phyloP scores from a whole-genome alignment of 2,113 vertebrate genomes.

The Hylia prasina region DNA sequence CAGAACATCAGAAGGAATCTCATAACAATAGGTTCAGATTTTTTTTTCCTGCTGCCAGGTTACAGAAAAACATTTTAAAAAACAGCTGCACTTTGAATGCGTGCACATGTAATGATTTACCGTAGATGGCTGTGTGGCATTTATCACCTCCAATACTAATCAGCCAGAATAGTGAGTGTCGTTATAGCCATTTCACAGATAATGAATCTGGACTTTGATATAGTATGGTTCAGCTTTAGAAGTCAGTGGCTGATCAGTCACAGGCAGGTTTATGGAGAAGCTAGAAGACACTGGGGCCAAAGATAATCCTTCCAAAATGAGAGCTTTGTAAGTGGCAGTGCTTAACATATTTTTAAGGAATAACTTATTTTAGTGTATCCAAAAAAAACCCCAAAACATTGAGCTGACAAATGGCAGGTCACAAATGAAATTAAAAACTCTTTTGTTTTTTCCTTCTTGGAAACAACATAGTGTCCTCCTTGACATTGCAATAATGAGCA shows the following conservation, averaged over 20 bases:
- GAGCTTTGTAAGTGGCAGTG: neutral
- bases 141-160: neutral
- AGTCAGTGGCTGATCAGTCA: neutral
- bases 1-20: neutral
- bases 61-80: neutral
- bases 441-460: neutral
- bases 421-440: neutral
- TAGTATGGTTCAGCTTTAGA: neutral
- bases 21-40: neutral
- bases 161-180: neutral
- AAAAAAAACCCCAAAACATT: neutral
- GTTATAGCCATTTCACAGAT: neutral
- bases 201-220: neutral
- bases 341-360: neutral
- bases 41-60: neutral
- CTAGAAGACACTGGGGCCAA: neutral
- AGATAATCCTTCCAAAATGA: neutral
- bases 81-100: neutral
- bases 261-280: neutral
- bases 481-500: neutral
- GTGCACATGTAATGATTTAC: neutral
- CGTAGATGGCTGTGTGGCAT: neutral
- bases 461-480: neutral
- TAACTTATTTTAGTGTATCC: neutral
- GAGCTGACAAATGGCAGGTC: neutral